Evolutionary conservation across 2,113 vertebrate species (phyloP).

Genomic region (Coturnix japonica): DNA sequence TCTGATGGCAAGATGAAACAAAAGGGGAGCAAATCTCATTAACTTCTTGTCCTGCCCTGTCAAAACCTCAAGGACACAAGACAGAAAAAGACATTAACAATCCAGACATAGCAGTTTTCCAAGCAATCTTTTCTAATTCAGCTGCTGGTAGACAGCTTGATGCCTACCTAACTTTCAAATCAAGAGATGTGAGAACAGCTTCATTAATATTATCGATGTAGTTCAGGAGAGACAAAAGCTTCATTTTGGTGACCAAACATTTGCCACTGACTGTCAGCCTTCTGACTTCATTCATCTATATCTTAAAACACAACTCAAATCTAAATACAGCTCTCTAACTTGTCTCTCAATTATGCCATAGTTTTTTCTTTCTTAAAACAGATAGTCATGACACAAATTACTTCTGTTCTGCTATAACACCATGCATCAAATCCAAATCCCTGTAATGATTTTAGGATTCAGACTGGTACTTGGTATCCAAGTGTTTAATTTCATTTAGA

Average conservation of each 20-base stretch:
- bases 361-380: not conserved
- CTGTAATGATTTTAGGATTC: accelerated
- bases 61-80: not conserved
- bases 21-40: not conserved
- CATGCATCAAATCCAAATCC: not conserved
- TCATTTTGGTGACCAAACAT: accelerated
- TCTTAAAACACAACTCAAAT: not conserved
- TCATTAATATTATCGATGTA: not conserved
- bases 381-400: not conserved
- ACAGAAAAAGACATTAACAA: not conserved
- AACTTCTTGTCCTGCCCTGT: not conserved
- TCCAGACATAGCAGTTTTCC: not conserved
- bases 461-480: not conserved
- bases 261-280: not conserved
- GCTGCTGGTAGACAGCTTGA: not conserved
- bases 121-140: not conserved
- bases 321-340: not conserved
- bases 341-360: not conserved
- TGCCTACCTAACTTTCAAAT: not conserved
- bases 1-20: not conserved
- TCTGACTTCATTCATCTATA: not conserved
- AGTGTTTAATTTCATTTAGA: not conserved
- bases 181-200: not conserved
- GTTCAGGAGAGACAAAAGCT: not conserved
- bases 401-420: not conserved